Conservation (phyloP, 53 echinoderm and acorn worm species). For the Pentamera pediparva region DNA sequence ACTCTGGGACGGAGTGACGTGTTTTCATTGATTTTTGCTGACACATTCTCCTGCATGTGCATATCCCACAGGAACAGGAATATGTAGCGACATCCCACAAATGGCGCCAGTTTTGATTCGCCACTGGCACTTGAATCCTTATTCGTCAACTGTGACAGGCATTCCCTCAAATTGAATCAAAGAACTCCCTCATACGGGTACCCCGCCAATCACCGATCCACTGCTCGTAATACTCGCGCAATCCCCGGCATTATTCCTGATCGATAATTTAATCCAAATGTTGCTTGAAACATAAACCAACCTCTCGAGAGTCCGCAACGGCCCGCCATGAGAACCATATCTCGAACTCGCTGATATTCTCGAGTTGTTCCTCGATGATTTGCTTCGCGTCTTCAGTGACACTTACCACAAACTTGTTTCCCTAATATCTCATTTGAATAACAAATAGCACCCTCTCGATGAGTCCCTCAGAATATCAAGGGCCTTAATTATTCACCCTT, state of each 20-base stretch:
- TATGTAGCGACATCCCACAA: too few species aligned
- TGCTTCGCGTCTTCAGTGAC: slow-evolving; percentile 17
- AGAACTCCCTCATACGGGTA: too few species aligned
- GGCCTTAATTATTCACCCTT: slow-evolving; percentile 5
- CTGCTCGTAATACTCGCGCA: too few species aligned
- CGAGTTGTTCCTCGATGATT: slow-evolving; percentile 18
- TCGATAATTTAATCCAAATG: slow-evolving; percentile 1
- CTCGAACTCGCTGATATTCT: not conserved
- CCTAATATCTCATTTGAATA: slow-evolving; percentile 34
- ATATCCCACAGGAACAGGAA: too few species aligned
- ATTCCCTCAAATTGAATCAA: too few species aligned
- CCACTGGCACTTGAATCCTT: too few species aligned
- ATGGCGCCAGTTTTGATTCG: too few species aligned
- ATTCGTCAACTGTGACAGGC: too few species aligned
- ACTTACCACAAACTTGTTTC: slow-evolving; percentile 34
- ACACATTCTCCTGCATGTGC: too few species aligned
- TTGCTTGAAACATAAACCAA: not conserved
- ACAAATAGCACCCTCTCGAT: slow-evolving; percentile 18
- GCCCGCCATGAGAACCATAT: not conserved
- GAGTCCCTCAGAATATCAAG: slow-evolving; percentile 24
- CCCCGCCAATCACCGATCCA: too few species aligned
- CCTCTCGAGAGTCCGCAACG: not conserved
- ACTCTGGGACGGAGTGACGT: too few species aligned
- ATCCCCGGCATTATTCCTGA: not conserved
- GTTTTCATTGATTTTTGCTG: too few species aligned